Percentiles rank a stretch among this genome's conserved stretches.
These are phyloP conservation scores for Noctuana brunneofusca DNA, from an alignment of 2,888 invertebrate genomes.

Conservation along the genomic window DNA sequence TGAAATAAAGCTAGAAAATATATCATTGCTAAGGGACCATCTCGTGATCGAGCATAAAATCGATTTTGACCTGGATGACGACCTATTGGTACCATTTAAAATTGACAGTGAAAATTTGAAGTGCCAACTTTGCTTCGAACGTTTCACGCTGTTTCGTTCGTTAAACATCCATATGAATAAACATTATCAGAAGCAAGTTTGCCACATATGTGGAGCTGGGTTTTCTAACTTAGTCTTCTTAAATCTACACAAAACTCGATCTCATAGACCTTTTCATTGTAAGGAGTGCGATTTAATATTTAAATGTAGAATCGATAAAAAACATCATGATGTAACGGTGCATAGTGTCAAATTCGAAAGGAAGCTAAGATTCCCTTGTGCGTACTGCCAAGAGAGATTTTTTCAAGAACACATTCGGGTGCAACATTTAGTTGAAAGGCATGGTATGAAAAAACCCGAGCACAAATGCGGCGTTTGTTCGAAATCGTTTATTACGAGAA, in stretches of 20 bases:
- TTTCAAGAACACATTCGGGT: slow-evolving; percentile 59
- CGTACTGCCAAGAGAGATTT: slow-evolving; percentile 59
- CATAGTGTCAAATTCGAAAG: slow-evolving; percentile 51
- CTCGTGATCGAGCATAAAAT: slow-evolving; percentile 51
- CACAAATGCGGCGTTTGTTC: slow-evolving; percentile 58
- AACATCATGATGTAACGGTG: slow-evolving; percentile 46
- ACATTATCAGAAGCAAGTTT: slow-evolving; percentile 70
- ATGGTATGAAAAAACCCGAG: slow-evolving; percentile 60
- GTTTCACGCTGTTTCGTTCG: slow-evolving; percentile 56
- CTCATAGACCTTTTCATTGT: slow-evolving; percentile 56
- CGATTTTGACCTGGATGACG: slow-evolving; percentile 49
- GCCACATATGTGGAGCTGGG: slow-evolving; percentile 67
- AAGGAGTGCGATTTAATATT: slow-evolving; percentile 55
- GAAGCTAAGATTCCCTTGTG: slow-evolving; percentile 60
- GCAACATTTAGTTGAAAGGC: slow-evolving; percentile 56
- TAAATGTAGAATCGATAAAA: slow-evolving; percentile 45
- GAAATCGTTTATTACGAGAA: slow-evolving; percentile 64
- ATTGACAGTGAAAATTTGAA: slow-evolving; percentile 50
- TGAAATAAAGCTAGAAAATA: slow-evolving; percentile 40
- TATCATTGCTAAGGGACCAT: slow-evolving; percentile 53
- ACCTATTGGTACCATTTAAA: slow-evolving; percentile 67
- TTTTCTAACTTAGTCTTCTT: slow-evolving; percentile 67
- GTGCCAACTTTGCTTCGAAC: slow-evolving; percentile 65
- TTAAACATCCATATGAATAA: slow-evolving; percentile 72
- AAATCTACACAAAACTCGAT: slow-evolving; percentile 63